A percentile compares a stretch with the other conserved stretches of the same genome.
phyloP scores from a whole-genome alignment of 2,113 vertebrate genomes.

The Elephantulus edwardii region DNA sequence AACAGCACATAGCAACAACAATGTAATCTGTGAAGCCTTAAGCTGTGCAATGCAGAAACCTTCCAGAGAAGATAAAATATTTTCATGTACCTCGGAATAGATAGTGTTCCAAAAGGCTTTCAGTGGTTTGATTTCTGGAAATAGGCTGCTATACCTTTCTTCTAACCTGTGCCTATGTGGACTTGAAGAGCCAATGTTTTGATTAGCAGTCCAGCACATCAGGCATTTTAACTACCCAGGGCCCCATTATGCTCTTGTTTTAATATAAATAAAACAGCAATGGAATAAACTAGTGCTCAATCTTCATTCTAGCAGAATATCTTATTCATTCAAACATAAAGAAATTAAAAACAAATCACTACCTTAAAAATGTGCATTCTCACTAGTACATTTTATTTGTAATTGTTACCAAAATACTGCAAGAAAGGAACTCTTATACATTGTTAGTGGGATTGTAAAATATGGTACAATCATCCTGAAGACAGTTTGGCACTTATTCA shows the following conservation, averaged over 20 bases:
- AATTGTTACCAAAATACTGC: conserved; percentile 2
- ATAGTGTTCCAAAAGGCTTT: no score
- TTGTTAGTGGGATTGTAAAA: no score
- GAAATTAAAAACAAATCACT: conserved; percentile 57
- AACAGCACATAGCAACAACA: neutral
- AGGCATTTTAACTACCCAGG: no score
- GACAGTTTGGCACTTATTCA: no score
- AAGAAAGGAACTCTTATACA: no score
- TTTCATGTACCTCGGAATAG: no score
- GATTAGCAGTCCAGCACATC: neutral
- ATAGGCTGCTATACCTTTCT: neutral
- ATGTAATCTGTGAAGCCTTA: no score
- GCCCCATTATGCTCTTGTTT: neutral
- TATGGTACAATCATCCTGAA: no score
- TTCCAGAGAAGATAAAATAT: no score
- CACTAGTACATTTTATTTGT: conserved; percentile 10
- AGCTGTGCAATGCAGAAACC: no score
- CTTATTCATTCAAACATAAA: neutral
- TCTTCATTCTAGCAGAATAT: neutral
- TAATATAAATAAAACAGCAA: neutral
- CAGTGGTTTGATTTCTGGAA: no score
- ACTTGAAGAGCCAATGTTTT: neutral
- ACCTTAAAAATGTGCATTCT: neutral
- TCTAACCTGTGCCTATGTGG: neutral
- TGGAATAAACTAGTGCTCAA: neutral